phyloP scores from a whole-genome alignment of 2,797 vertebrate species.

The Poeciliopsis paucimaculata region DNA sequence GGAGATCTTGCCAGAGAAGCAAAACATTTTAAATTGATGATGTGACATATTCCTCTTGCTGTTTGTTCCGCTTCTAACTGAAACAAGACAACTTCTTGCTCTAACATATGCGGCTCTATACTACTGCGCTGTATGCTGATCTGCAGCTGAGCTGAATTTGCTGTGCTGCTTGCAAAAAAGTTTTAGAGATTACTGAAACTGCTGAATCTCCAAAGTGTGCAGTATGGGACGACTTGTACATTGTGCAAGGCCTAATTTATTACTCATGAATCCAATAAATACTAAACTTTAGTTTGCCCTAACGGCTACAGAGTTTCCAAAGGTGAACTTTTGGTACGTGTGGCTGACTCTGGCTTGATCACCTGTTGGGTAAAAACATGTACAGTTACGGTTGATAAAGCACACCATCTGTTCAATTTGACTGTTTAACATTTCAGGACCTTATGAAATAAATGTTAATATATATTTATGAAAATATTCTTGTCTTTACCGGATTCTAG shows the following conservation, averaged over 20 bases:
- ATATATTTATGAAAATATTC: not conserved
- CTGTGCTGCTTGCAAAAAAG: not conserved
- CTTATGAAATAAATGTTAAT: not conserved
- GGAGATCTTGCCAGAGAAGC: not conserved
- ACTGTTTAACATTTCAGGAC: not conserved
- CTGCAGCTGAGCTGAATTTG: not conserved
- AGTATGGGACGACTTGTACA: not conserved
- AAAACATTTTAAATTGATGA: conserved; percentile 1
- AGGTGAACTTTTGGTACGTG: not conserved
- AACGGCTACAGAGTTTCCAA: not conserved
- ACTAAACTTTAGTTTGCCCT: not conserved
- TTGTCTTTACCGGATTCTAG: not conserved
- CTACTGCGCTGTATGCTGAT: not conserved
- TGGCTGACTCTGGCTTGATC: not conserved
- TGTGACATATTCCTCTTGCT: not conserved
- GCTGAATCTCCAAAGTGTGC: not conserved
- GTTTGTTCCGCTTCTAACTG: not conserved
- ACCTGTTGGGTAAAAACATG: not conserved
- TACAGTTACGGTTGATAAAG: not conserved
- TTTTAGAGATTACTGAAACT: not conserved
- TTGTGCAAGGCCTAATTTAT: not conserved
- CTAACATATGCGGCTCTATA: not conserved
- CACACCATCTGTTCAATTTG: not conserved
- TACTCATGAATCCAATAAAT: not conserved
- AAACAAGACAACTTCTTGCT: not conserved